Base-by-base conservation (phyloP, 2,797 vertebrate genomes). In the Muscicapa striata region DNA sequence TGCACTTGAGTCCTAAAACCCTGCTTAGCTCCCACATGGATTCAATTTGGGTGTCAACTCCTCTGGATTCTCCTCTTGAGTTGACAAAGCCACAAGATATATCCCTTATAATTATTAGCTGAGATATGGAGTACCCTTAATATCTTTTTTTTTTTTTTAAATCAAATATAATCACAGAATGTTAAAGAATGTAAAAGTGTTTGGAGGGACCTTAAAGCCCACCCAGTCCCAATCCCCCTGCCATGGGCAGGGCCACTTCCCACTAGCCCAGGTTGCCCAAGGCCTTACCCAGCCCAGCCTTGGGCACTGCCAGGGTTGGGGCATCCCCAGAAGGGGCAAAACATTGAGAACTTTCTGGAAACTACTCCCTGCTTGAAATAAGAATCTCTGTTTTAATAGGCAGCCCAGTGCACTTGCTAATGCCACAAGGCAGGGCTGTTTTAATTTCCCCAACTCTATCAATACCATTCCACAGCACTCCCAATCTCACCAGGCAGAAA, bases 171-270 rank as follows among this genome's bases (percentile, higher is more conserved):
- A 15, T 20, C 13, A 34, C 4, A 55, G 30, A 77, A 34, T 0
- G 0, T 24, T 40, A 34, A 34, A 55, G 30, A 77, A 34, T 0
- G 0, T 24, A 34, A 34, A 34, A 20, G 34, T 10, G 6, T 13
- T 70, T 21, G 57, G 41, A 62, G 32, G 49, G 21, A 62, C 30
- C 34, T 32, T 5, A 19, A 30, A 86, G 34, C 34, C 26, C 74
- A 27, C 2, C 11, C 14, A 41, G 14, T 7, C 7, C 57, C 48
- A 48, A 0, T 1, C 19, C 20, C 16, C 23, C n/a, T 77, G 73
- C 27, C 63, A 20, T 2, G 48, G 40, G 24, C 63, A 61, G n/a
- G 17, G 34, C 26, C 55, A 26, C 21, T 30, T 69, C 48, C 64
- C 73, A 41, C 21, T 2, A 32, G 64, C 73, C 74, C 64, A 63